Conservation (phyloP, 2,888 invertebrate species). For the Psococerastis gibbosa region DNA sequence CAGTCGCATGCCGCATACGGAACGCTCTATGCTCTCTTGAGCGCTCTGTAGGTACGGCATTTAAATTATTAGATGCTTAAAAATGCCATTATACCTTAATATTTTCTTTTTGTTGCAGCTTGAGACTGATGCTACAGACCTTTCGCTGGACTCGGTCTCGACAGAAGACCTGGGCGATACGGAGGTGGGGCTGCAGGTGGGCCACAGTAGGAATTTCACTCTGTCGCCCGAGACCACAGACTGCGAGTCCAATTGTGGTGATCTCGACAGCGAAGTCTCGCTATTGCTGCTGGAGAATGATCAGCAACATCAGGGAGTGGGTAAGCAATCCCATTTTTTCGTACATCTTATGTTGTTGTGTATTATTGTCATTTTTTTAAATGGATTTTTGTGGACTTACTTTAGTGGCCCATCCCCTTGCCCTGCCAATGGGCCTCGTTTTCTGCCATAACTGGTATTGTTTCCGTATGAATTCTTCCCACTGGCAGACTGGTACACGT, state of each 20-base stretch:
- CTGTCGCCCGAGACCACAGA: conserved; percentile 85
- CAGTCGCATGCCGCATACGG: no score
- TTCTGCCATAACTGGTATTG: no score
- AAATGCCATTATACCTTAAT: no score
- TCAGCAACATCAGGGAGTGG: conserved; percentile 12
- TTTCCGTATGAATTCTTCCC: no score
- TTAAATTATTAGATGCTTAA: no score
- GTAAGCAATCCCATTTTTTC: conserved; percentile 20
- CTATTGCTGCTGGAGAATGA: conserved; percentile 55
- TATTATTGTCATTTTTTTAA: neutral
- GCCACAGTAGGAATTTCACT: conserved; percentile 66
- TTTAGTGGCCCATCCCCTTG: no score
- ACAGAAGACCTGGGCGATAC: conserved; percentile 43
- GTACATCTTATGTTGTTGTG: conserved; percentile 2
- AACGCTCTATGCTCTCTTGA: no score
- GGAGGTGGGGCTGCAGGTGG: conserved; percentile 40
- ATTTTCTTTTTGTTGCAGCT: conserved; percentile 13
- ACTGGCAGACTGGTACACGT: no score
- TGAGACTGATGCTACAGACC: conserved; percentile 24
- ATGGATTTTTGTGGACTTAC: neutral
- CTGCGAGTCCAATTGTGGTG: conserved; percentile 74
- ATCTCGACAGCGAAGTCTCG: conserved; percentile 68
- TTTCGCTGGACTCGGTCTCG: conserved; percentile 39
- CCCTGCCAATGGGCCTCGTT: no score
- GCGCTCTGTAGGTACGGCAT: no score